Conservation (phyloP, 2,888 invertebrate species). For the Apoda limacodes region DNA sequence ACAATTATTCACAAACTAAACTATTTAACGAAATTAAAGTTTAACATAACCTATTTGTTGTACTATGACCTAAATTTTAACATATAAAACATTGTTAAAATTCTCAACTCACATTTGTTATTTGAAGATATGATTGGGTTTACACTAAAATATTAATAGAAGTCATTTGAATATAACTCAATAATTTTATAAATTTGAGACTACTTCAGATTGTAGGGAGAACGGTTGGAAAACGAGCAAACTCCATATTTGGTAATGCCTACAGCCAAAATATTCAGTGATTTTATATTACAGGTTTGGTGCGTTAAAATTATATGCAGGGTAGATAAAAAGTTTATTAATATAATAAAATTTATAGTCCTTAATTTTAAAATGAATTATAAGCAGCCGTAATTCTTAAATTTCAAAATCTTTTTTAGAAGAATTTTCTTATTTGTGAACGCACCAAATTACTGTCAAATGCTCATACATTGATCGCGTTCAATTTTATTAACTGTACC, state of each 20-base stretch:
- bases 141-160: conserved; percentile 56
- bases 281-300: conserved; percentile 30
- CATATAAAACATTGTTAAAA: conserved; percentile 33
- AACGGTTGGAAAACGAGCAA: conserved; percentile 73
- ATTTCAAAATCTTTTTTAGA: conserved; percentile 24
- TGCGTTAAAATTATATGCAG: conserved; percentile 5
- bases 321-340: conserved; percentile 11
- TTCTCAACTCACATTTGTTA: conserved; percentile 55
- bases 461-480: too few relatives aligned
- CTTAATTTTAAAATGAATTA: conserved; percentile 4
- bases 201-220: conserved; percentile 68
- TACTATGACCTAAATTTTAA: conserved; percentile 64
- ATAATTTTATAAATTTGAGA: conserved; percentile 58
- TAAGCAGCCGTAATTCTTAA: conserved; percentile 7
- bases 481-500: too few relatives aligned
- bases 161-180: conserved; percentile 61
- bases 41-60: conserved; percentile 55
- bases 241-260: conserved; percentile 79
- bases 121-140: conserved; percentile 44
- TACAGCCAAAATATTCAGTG: conserved; percentile 55
- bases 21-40: conserved; percentile 38
- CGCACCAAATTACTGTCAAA: conserved; percentile 29
- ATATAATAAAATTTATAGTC: conserved; percentile 2
- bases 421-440: conserved; percentile 33
- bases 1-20: conserved; percentile 41